Percentiles rank a stretch among this genome's conserved stretches.
Conservation (phyloP, 2,888 invertebrate genomes). For the Asteroscopus sphinx region DNA sequence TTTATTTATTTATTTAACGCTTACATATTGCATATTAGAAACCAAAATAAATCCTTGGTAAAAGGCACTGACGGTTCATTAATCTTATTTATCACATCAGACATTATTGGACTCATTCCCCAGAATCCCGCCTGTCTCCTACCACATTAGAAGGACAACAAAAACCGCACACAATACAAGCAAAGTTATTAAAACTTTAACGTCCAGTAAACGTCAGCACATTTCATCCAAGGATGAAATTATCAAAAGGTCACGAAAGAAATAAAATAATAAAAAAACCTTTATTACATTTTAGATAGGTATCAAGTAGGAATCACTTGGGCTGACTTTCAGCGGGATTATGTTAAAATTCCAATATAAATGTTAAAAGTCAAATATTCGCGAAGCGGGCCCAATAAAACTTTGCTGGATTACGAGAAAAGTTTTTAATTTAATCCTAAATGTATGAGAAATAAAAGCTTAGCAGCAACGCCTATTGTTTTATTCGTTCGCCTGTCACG, state of each 20-base stretch:
- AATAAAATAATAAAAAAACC: slow-evolving; percentile 40
- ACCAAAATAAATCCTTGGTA: background rate
- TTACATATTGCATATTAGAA: too few species aligned
- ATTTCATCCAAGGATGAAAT: slow-evolving; percentile 28
- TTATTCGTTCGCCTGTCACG: slow-evolving; percentile 59
- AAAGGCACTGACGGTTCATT: slow-evolving; percentile 7
- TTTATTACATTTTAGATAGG: slow-evolving; percentile 28
- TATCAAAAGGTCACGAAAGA: slow-evolving; percentile 41
- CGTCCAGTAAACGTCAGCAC: slow-evolving; percentile 39
- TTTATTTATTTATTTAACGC: too few species aligned
- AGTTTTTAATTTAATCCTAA: slow-evolving; percentile 74
- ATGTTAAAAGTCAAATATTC: slow-evolving; percentile 73
- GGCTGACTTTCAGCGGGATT: slow-evolving; percentile 63
- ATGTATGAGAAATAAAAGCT: slow-evolving; percentile 64
- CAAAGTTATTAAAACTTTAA: slow-evolving; percentile 39
- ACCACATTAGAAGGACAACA: slow-evolving; percentile 26
- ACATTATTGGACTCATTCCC: slow-evolving; percentile 9
- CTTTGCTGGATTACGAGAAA: slow-evolving; percentile 67
- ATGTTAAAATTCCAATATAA: slow-evolving; percentile 79
- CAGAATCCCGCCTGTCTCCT: slow-evolving; percentile 12
- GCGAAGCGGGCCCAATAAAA: slow-evolving; percentile 70
- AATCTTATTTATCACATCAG: slow-evolving; percentile 5
- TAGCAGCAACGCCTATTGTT: slow-evolving; percentile 48
- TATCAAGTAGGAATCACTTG: slow-evolving; percentile 49
- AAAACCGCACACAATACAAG: slow-evolving; percentile 37